Base-by-base conservation (phyloP, 2,113 vertebrate species). In the Eulemur rufifrons region DNA sequence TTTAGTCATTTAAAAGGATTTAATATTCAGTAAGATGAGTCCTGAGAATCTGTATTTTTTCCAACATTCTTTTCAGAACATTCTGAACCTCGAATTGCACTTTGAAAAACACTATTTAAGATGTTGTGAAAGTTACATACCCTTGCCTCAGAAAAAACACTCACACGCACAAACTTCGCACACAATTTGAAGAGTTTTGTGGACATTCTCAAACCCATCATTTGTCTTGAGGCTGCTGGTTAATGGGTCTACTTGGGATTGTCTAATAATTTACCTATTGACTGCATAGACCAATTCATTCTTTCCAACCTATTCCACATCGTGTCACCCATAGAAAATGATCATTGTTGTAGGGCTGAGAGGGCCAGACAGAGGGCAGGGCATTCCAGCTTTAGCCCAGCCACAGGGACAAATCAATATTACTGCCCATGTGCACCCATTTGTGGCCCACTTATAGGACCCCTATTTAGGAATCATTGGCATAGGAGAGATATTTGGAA, bases 1-100 rank as follows among this genome's bases (percentile, higher is more conserved):
- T 93, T 85, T 77, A 50, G 37, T 93, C n/a, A 86, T 93, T 88
- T 91, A 54, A 81, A 94, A 94, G 32, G 14, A 88, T 84, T 73
- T 93, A 59, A 27, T 59, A 52, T 52, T 81, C 11, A 56, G 21
- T 59, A 66, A 89, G 15, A 23, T 86, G 52, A 23, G 8, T 56
- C 37, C 71, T 77, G 5, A 11, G 50, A 76, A 52, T 37, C 29
- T 87, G 5, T 29, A 84, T 39, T 59, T 78, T 88, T 89, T 76
- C 39, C 59, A 89, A 85, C 25, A 56, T 29, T 34, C 6, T 73
- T 84, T 95, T 74, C 37, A 42, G n/a, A 66, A 93, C 34, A 86
- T 86, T 89, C 66, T 59, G 39, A 66, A 66, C 17, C 34, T 86
- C 50, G 85, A 76, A 63, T 87, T 63, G 17, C 8, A 77, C 54